Evolutionary conservation across 2,797 vertebrate species (phyloP), one percentile per base, ranked within the genome.

Genomic region (Lepilemur ruficaudatus): DNA sequence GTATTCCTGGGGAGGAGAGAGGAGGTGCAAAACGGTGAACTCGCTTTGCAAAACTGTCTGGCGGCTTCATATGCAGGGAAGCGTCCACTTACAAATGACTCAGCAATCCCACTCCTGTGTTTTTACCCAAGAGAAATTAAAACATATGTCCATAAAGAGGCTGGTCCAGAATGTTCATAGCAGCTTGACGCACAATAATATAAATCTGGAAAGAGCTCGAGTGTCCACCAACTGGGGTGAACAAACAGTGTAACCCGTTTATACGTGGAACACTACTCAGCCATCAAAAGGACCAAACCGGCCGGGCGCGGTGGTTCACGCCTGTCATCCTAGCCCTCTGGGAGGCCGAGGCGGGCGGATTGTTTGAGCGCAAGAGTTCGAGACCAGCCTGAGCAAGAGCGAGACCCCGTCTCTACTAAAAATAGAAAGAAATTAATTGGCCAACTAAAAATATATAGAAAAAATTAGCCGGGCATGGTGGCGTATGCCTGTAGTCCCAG

Each of bases 1-100:
- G 7, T 30, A 67, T 73, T 57, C 17, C 76, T 18, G 55, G 28
- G 30, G 35, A 12, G 13, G 46, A 4, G 30, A 32, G 30, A 55
- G 65, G 88, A 15, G 38, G 43, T 78, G 52, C 86, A 35, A 94
- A 83, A 73, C 43, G 80, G 80, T 5, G 25, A 72, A 13, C 72
- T 94, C 84, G 17, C 78, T 92, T 78, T n/a, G 32, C 93, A 69
- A 91, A 81, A 92, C 30, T 63, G 65, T 95, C 92, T 88, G 76
- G 67, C 85, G 82, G 92, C 72, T 73, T 92, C 59, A 52, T 87
- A 38, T 22, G 55, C 76, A 59, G n/a, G 48, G 82, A 82, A 85
- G 69, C 73, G 57, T 22, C 78, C 38, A 57, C 79, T 61, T n/a
- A 43, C n/a, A 65, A 80, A 59, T 96, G 94, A 94, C 38, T 94